These are phyloP conservation scores for Drosophila robusta DNA, from an alignment of 2,888 invertebrate species.

Conservation along the genomic window DNA sequence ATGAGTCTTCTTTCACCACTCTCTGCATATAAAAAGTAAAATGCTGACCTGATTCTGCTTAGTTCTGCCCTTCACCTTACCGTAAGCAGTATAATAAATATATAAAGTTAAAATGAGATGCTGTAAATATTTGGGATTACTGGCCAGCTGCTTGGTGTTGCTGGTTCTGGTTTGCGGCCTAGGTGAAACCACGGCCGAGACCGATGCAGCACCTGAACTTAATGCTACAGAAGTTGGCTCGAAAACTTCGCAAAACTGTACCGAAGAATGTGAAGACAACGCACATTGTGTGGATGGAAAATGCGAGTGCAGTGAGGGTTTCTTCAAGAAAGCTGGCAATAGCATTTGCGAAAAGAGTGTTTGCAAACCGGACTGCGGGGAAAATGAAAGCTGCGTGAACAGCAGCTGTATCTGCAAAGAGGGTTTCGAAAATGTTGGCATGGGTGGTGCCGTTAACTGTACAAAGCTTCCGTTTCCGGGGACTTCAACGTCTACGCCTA, in stretches of 20 bases:
- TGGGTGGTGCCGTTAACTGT: not conserved
- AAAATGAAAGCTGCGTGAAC: not conserved
- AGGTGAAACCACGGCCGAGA: not conserved
- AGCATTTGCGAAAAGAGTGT: not conserved
- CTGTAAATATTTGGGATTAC: not conserved
- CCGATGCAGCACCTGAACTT: no score
- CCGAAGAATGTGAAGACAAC: not conserved
- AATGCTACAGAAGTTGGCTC: no score
- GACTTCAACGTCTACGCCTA: no score
- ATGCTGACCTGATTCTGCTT: not conserved
- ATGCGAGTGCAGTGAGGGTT: not conserved
- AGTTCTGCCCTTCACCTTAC: constrained; percentile 5
- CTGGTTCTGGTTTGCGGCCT: not conserved
- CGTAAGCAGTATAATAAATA: no score
- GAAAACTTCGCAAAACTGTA: not conserved
- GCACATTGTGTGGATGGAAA: no score
- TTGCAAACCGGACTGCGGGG: not conserved
- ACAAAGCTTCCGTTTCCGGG: no score
- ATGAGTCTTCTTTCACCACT: no score
- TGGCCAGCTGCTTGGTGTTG: not conserved
- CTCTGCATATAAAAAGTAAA: constrained; percentile 14
- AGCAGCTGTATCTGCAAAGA: not conserved
- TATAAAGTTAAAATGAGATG: not conserved
- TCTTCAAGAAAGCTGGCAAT: fast-evolving
- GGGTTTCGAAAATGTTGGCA: not conserved